Percentiles rank a stretch among this genome's conserved stretches.
Evolutionary conservation across 2,113 vertebrate species (phyloP).

Genomic region (Lipophrys pholis): DNA sequence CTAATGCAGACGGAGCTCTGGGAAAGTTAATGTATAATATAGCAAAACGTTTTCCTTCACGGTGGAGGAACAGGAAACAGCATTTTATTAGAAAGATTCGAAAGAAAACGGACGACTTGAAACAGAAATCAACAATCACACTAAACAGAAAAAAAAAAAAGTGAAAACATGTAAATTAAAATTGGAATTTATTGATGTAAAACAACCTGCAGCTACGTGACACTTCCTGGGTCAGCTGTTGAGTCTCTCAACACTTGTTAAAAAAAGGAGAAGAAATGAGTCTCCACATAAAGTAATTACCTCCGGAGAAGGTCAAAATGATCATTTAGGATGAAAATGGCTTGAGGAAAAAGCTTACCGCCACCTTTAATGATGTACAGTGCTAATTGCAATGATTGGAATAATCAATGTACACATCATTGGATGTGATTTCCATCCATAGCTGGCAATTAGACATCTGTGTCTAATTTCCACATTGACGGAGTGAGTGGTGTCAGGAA

Average conservation of each 20-base stretch:
- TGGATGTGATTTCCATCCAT: neutral
- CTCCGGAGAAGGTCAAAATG: slow-evolving; percentile 11
- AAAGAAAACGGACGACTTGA: too few species aligned
- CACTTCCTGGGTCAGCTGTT: neutral
- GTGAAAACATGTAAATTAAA: too few species aligned
- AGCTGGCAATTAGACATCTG: neutral
- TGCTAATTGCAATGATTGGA: neutral
- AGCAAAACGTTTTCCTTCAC: too few species aligned
- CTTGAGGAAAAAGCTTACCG: neutral
- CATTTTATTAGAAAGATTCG: too few species aligned
- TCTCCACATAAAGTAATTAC: slow-evolving; percentile 4
- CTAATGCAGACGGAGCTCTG: too few species aligned
- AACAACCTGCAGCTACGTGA: too few species aligned
- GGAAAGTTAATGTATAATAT: too few species aligned
- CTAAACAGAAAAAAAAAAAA: too few species aligned
- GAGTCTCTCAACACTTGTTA: neutral
- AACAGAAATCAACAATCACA: too few species aligned
- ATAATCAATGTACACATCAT: neutral
- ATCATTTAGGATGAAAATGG: neutral
- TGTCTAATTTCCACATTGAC: neutral
- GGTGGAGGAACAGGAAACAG: too few species aligned
- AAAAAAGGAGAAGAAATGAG: slow-evolving; percentile 7
- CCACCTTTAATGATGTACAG: slow-evolving; percentile 12
- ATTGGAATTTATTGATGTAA: too few species aligned
- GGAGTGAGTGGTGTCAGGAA: neutral